These are phyloP conservation scores for Hephaestus fuliginosus DNA, from an alignment of 2,797 vertebrate genomes.

Conservation along the genomic window DNA sequence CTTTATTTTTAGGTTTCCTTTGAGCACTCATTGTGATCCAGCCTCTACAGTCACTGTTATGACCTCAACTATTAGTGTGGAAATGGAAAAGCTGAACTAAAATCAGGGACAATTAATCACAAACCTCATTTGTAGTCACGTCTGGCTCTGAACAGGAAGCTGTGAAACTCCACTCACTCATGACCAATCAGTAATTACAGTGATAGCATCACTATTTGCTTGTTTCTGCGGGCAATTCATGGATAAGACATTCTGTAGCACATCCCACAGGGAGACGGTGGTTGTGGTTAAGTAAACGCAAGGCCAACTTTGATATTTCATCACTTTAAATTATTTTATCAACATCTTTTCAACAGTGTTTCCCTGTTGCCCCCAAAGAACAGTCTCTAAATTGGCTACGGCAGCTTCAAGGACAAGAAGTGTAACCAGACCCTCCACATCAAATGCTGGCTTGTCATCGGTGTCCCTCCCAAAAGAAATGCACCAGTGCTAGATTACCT, in stretches of 20 bases:
- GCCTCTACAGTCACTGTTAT: background rate
- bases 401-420: conserved; percentile 39
- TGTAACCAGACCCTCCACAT: conserved; percentile 41
- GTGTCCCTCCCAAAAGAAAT: conserved; percentile 9
- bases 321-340: conserved; percentile 43
- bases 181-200: conserved; percentile 36
- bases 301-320: conserved; percentile 45
- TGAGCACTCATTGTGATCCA: conserved; percentile 5
- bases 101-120: conserved; percentile 22
- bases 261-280: conserved; percentile 34
- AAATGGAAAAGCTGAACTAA: conserved; percentile 15
- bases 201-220: conserved; percentile 39
- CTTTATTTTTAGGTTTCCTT: conserved; percentile 27
- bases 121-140: conserved; percentile 22
- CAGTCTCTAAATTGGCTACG: conserved; percentile 17
- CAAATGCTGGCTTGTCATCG: conserved; percentile 45
- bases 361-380: conserved; percentile 16
- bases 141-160: conserved; percentile 53
- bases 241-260: conserved; percentile 29
- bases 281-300: conserved; percentile 36
- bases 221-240: conserved; percentile 37
- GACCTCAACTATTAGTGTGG: conserved; percentile 10
- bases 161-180: conserved; percentile 46
- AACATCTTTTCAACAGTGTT: conserved; percentile 31
- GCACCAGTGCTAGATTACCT: conserved; percentile 36